These are phyloP conservation scores for Bujurquina vittata DNA, from an alignment of 2,113 vertebrate species.

Conservation along the genomic window DNA sequence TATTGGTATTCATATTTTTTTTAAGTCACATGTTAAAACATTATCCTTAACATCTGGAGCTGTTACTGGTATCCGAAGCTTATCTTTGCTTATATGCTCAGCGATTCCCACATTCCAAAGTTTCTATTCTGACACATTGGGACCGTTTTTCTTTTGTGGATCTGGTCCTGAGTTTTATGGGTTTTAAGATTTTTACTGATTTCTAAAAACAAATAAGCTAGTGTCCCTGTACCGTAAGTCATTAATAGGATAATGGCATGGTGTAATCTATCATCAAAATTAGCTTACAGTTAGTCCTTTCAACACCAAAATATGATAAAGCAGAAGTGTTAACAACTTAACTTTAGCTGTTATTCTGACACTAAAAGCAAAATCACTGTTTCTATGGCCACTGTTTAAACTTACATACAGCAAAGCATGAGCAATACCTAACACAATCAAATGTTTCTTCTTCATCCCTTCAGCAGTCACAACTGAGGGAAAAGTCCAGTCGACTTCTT, in stretches of 20 bases:
- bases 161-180: no score
- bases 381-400: conserved; percentile 19
- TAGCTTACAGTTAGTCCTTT: neutral
- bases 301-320: neutral
- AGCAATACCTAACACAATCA: neutral
- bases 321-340: neutral
- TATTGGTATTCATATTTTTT: neutral
- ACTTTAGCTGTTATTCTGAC: neutral
- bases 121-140: no score
- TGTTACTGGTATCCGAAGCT: neutral
- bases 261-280: neutral
- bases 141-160: neutral
- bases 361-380: conserved; percentile 13
- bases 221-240: neutral
- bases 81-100: no score
- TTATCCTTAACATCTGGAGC: neutral
- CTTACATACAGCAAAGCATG: neutral
- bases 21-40: neutral
- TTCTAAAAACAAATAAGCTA: neutral
- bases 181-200: neutral
- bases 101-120: neutral
- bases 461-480: no score
- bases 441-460: neutral
- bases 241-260: neutral
- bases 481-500: neutral